phyloP scores from a whole-genome alignment of 2,113 vertebrate genomes.

The Colossoma macropomum region DNA sequence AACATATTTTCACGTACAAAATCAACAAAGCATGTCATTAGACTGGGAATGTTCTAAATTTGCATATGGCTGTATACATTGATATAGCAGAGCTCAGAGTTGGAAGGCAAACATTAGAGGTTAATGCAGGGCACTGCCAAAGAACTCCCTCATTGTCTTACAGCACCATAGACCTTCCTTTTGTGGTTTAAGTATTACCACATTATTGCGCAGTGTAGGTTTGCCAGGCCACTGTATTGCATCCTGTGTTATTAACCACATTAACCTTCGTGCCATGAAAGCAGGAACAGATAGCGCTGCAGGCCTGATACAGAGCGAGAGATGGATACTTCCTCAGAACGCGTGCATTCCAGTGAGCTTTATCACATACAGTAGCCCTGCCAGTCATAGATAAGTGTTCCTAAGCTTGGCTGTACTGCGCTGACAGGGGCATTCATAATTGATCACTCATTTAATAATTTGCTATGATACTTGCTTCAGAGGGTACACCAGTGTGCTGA shows the following conservation, averaged over 20 bases:
- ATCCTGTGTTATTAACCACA: slow-evolving; percentile 62
- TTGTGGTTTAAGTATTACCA: slow-evolving; percentile 57
- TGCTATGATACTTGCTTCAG: background rate
- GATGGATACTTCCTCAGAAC: slow-evolving; percentile 9
- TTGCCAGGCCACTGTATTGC: slow-evolving; percentile 49
- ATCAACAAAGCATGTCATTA: too few relatives aligned
- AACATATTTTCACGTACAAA: too few relatives aligned
- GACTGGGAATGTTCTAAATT: too few relatives aligned
- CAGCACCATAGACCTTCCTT: background rate
- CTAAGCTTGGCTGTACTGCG: background rate
- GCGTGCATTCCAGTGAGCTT: slow-evolving; percentile 7
- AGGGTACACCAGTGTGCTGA: background rate
- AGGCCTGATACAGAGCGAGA: background rate
- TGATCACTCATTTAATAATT: background rate
- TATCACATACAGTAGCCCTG: background rate
- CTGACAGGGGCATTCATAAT: background rate
- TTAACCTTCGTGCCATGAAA: background rate
- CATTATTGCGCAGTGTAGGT: slow-evolving; percentile 56
- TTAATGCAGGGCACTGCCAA: background rate
- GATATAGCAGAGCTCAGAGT: background rate
- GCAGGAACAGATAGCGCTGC: slow-evolving; percentile 28
- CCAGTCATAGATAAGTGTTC: slow-evolving; percentile 3
- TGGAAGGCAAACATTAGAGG: background rate
- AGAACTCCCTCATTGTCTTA: background rate
- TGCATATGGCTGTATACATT: too few relatives aligned